Evolutionary conservation across 2,888 invertebrate genomes (phyloP).

Genomic region (Scaptomyza caliginosa): DNA sequence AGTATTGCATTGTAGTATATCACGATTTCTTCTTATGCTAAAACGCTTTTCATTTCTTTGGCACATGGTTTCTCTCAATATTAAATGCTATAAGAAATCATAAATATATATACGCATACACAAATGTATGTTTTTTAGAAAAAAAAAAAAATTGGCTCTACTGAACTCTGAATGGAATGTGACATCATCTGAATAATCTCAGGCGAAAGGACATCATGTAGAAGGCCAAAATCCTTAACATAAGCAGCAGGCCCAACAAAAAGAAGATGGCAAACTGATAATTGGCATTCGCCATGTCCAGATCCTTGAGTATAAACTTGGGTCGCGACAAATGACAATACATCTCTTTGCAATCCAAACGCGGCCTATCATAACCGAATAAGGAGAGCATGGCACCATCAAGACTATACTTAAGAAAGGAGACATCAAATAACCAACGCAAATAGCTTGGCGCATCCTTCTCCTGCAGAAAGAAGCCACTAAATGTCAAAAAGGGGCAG

Average conservation of each 20-base stretch:
- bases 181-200: conserved; percentile 84
- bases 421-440: conserved; percentile 94
- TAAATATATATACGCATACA: conserved; percentile 32
- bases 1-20: conserved; percentile 50
- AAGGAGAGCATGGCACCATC: conserved; percentile 92
- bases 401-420: conserved; percentile 94
- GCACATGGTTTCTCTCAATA: conserved; percentile 59
- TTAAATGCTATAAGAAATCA: conserved; percentile 76
- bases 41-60: conserved; percentile 71
- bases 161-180: conserved; percentile 61
- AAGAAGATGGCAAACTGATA: conserved; percentile 88
- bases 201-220: conserved; percentile 88
- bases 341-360: conserved; percentile 89
- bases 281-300: conserved; percentile 88
- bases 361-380: conserved; percentile 91
- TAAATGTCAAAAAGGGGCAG: conserved; percentile 94
- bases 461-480: conserved; percentile 95
- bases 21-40: conserved; percentile 71
- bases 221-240: conserved; percentile 88
- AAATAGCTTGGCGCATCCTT: conserved; percentile 91
- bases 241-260: conserved; percentile 87
- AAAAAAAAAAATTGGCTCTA: conserved; percentile 14
- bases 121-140: no score
- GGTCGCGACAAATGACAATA: conserved; percentile 91
- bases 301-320: conserved; percentile 89